Base-by-base conservation (phyloP, 37 sponge, comb jelly and placozoan species). In the Mnemiopsis leidyi region DNA sequence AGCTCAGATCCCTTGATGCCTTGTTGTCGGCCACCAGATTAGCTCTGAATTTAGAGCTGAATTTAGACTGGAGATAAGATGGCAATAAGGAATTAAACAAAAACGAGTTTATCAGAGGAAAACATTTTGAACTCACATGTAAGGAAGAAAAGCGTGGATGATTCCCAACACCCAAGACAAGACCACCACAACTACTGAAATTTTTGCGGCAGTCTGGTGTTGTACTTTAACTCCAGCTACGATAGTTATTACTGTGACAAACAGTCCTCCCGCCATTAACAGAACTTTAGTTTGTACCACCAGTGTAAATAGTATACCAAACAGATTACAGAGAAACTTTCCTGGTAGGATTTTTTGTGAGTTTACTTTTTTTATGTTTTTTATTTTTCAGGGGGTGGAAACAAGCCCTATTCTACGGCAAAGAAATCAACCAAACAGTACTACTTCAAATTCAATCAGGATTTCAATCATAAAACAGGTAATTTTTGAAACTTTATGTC, bases 111-210 rank as follows among this genome's bases (percentile, higher is more conserved):
- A n/a, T n/a, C n/a, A n/a, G n/a, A n/a, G n/a, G n/a, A n/a, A n/a
- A n/a, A n/a, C n/a, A n/a, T n/a, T n/a, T n/a, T n/a, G n/a, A 48
- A 77, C 79, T 32, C 36, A 77, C 79, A 77, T 77, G 35, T 77
- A 77, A 18, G 79, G 79, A 20, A 77, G 36, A 36, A 26, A 77
- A 77, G 79, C 79, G 79, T 77, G 79, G 35, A 77, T 77, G 36
- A 77, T 31, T 1, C 79, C 79, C 20, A 77, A 1, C 1, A 77
- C 79, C 32, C 32, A 77, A 33, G 32, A 77, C 79, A 77, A 36
- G 20, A 77, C 79, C 79, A 77, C 79, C 1, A 77, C 79, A 21
- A 77, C 79, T 34, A 36, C 79, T 21, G 79, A 77, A 18, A 77
- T 31, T 36, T 36, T 28, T 1, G 33, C 79, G 18, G 79, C 79